These are phyloP conservation scores for Manduca sexta DNA, from an alignment of 1,140 invertebrate species.

Conservation along the genomic window DNA sequence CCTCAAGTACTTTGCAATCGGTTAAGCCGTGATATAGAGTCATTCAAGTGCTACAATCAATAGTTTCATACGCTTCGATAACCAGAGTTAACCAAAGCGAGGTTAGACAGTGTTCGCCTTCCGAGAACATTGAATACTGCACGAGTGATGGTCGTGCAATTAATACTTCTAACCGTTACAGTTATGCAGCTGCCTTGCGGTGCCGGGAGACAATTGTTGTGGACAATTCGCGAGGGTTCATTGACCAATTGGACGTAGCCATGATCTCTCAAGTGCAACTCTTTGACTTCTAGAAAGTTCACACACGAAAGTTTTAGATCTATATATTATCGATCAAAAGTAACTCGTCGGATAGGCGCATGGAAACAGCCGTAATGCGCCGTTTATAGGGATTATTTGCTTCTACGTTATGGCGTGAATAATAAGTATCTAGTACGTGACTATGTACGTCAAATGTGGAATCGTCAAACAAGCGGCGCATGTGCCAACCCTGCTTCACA, in stretches of 20 bases:
- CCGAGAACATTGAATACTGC: neutral
- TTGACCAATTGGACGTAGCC: slow-evolving; percentile 30
- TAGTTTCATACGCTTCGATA: slow-evolving; percentile 15
- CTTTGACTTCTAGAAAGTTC: slow-evolving; percentile 22
- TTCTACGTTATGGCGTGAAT: too few species aligned
- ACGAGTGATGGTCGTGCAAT: slow-evolving; percentile 43
- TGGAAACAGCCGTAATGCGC: too few species aligned
- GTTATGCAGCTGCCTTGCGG: slow-evolving; percentile 35
- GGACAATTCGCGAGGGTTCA: slow-evolving; percentile 50
- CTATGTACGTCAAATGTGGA: too few species aligned
- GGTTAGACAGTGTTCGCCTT: neutral
- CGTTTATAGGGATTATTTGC: too few species aligned
- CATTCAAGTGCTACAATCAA: slow-evolving; percentile 4
- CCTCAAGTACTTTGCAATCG: slow-evolving; percentile 68
- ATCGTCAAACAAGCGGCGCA: too few species aligned
- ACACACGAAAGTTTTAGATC: neutral
- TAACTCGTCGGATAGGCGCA: too few species aligned
- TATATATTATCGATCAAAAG: too few species aligned
- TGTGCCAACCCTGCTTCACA: too few species aligned
- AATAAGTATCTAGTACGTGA: too few species aligned
- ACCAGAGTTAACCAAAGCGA: neutral
- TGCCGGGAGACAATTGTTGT: slow-evolving; percentile 40
- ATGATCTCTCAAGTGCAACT: slow-evolving; percentile 15
- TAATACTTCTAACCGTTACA: slow-evolving; percentile 38
- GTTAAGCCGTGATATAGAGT: slow-evolving; percentile 39